Conservation (phyloP, 2,113 vertebrate genomes). For the Tetrax tetrax region DNA sequence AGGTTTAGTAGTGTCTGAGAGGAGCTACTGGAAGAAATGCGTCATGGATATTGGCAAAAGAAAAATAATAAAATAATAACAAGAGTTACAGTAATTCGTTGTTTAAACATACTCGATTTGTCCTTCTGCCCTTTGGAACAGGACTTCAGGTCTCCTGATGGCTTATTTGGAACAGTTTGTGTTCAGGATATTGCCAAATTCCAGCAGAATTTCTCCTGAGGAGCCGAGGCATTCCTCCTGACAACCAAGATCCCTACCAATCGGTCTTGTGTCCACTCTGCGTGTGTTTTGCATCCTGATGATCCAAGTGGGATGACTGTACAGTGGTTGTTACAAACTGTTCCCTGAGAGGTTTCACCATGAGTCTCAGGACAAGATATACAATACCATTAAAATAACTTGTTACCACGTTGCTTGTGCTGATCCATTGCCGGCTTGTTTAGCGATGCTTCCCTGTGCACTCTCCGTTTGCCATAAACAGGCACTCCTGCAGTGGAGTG, state of each 20-base stretch:
- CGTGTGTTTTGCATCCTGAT: background rate
- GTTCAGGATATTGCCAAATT: conserved; percentile 4
- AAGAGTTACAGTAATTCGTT: background rate
- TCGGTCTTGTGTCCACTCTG: background rate
- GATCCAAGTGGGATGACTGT: background rate
- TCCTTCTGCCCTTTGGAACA: background rate
- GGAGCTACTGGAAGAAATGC: background rate
- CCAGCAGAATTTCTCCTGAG: background rate
- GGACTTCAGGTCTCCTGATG: background rate
- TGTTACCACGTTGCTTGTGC: background rate
- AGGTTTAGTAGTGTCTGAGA: background rate
- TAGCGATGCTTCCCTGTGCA: background rate
- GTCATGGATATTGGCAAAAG: background rate
- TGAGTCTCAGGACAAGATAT: background rate
- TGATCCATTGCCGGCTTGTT: conserved; percentile 9
- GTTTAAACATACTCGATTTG: background rate
- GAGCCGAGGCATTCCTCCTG: background rate
- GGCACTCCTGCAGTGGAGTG: background rate
- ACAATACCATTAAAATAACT: conserved; percentile 24
- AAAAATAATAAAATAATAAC: background rate
- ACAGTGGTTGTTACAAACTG: conserved; percentile 24
- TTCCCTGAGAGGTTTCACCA: background rate
- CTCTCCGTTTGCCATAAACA: conserved; percentile 30
- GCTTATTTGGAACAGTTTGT: background rate
- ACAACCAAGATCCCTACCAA: background rate